phyloP scores from a whole-genome alignment of 2,113 vertebrate genomes.

The Gila orcuttii region DNA sequence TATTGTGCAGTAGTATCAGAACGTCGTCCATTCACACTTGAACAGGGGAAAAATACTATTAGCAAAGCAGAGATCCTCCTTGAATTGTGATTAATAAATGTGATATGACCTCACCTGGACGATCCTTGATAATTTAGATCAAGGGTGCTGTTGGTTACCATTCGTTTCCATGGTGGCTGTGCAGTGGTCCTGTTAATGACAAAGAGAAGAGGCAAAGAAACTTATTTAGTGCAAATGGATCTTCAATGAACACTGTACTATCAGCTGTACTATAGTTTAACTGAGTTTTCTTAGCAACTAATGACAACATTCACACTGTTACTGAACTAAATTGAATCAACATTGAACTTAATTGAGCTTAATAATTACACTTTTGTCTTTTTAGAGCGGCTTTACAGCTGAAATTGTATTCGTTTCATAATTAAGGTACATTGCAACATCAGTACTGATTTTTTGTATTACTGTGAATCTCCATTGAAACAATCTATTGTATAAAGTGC shows the following conservation, averaged over 20 bases:
- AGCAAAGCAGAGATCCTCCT: slow-evolving; percentile 27
- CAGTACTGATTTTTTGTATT: too few species aligned
- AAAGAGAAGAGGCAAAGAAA: neutral
- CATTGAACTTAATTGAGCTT: too few species aligned
- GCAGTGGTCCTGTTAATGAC: neutral
- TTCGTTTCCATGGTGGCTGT: neutral
- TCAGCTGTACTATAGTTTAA: too few species aligned
- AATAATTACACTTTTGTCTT: too few species aligned
- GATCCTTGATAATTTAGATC: neutral
- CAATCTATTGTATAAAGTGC: too few species aligned
- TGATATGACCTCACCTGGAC: neutral
- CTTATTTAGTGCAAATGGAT: neutral
- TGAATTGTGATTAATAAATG: neutral
- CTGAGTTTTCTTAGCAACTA: too few species aligned
- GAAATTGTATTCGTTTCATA: too few species aligned
- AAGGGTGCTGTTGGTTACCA: neutral
- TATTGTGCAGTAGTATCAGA: neutral
- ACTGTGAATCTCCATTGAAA: too few species aligned
- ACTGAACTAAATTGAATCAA: too few species aligned
- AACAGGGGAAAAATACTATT: neutral
- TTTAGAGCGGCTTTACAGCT: too few species aligned
- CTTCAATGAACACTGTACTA: neutral
- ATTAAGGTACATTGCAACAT: too few species aligned
- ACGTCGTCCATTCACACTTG: neutral
- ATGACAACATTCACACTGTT: too few species aligned